These are phyloP conservation scores for Turritopsis rubra DNA, from an alignment of 30 jellyfish, hydroid and myxozoan genomes.

Conservation along the genomic window DNA sequence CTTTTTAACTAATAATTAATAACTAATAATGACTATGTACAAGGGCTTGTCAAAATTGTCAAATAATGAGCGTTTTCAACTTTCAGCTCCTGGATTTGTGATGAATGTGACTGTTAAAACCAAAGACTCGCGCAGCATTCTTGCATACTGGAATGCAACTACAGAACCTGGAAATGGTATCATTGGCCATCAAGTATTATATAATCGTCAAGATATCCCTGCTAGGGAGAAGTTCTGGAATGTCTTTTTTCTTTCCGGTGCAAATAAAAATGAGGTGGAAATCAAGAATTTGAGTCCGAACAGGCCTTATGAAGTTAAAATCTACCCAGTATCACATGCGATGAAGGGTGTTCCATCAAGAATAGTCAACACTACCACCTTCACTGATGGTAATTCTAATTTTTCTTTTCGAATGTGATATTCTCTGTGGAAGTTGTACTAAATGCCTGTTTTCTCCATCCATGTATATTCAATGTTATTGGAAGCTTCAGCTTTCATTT, in stretches of 20 bases:
- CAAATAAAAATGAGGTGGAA: constrained; percentile 11
- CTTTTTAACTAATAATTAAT: too few species aligned
- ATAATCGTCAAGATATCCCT: constrained; percentile 16
- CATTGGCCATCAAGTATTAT: constrained; percentile 62
- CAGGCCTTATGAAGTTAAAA: constrained; percentile 51
- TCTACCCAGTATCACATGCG: constrained; percentile 54
- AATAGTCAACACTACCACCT: constrained; percentile 37
- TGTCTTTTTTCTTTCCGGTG: not conserved
- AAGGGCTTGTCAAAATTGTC: too few species aligned
- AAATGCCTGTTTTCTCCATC: too few species aligned
- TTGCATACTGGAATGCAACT: constrained; percentile 63
- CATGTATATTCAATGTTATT: too few species aligned
- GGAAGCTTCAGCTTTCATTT: too few species aligned
- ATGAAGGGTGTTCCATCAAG: constrained; percentile 78
- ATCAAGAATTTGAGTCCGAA: constrained; percentile 54
- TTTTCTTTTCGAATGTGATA: not conserved
- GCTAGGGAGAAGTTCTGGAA: constrained; percentile 10
- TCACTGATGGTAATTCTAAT: constrained; percentile 56
- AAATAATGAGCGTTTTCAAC: too few species aligned
- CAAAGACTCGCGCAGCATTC: constrained; percentile 39
- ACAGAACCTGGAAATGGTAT: constrained; percentile 63
- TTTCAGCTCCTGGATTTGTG: constrained; percentile 42
- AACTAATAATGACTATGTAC: too few species aligned
- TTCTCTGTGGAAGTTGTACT: too few species aligned
- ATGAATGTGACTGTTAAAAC: constrained; percentile 31